Conservation (phyloP, 2,797 vertebrate genomes). For the Cygnus olor region DNA sequence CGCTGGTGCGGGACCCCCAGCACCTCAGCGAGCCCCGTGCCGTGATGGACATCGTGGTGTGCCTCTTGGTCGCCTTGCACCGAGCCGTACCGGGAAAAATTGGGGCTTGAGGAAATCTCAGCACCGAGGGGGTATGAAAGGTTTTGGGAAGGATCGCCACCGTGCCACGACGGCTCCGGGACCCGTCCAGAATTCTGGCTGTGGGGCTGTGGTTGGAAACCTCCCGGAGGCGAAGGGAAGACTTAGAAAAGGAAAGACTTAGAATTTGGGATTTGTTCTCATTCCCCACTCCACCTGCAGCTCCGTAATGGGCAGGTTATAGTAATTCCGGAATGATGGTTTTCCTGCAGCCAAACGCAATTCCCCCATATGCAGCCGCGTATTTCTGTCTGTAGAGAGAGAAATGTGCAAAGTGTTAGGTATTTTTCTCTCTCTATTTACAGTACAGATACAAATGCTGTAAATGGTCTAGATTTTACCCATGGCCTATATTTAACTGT, state of each 20-base stretch:
- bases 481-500: slow-evolving; percentile 45
- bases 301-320: background rate
- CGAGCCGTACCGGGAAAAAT: accelerated
- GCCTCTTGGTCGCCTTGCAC: accelerated
- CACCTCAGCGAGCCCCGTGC: accelerated
- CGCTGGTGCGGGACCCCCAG: background rate
- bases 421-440: slow-evolving; percentile 15
- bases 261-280: background rate
- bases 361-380: background rate
- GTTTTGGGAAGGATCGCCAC: background rate
- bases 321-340: background rate
- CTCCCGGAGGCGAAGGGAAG: background rate
- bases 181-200: accelerated
- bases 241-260: accelerated
- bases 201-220: background rate
- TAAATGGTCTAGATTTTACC: background rate
- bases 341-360: background rate
- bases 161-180: background rate
- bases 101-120: accelerated
- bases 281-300: background rate
- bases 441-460: background rate
- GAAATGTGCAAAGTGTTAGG: background rate
- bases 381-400: background rate
- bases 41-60: accelerated
- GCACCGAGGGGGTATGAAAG: accelerated